Evolutionary conservation across 2,113 vertebrate species (phyloP), one percentile per base, ranked within the genome.

Genomic region (Gorsachius goisagi): DNA sequence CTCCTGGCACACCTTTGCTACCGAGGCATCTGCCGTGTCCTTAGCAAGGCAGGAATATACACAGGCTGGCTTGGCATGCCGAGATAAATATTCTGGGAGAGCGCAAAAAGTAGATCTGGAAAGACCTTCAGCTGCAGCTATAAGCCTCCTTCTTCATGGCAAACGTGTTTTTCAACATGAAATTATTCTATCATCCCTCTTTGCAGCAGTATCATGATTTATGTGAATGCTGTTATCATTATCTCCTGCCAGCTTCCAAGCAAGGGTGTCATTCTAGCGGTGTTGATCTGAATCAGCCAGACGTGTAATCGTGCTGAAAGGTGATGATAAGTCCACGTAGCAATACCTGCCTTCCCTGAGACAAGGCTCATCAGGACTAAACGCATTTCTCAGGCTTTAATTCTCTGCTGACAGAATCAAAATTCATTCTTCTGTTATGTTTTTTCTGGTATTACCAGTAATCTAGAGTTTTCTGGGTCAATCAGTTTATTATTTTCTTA

Each of bases 231-330:
- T 66, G 76, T n/a, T 71, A 41, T 39, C 49, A 44, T 58, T 58
- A 74, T 59, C 73, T 87, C 50, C 55, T 77, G 59, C 18, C 50
- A 60, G 53, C 59, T 92, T 60, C 50, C 79, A 90, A 45, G 59
- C 24, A 53, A 86, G 73, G 60, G 18, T 93, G 39, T 44, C 50
- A 33, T 33, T 41, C 44, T 62, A 64, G 27, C 0, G 0, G 32
- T 74, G 64, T n/a, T 84, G 84, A 74, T 94, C 32, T 81, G 68
- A 80, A 87, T 84, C 76, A 89, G 45, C 28, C 78, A 94, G 92
- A 72, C 59, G 33, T 21, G 37, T 62, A 86, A 86, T 84, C 1
- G 0, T 55, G 30, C 68, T 62, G 84, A 77, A 73, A 90, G 66
- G 56, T 58, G 79, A n/a, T 7, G 27, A 64, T 24, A 78, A 64